Conservation (phyloP, 92 coral and sea anemone genomes). For the Isaurus tuberculatus region DNA sequence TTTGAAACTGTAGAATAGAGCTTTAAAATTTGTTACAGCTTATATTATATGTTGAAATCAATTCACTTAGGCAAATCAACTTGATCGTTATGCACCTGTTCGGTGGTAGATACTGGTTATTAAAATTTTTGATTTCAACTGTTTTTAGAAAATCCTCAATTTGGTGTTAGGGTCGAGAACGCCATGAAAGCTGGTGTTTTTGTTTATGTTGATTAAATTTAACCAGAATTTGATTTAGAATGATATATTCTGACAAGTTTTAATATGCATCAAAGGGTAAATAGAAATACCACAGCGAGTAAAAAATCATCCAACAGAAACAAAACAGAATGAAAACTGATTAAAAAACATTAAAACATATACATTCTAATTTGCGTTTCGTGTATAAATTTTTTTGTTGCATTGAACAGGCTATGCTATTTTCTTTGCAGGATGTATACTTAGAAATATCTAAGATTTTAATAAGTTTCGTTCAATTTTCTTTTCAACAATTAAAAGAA, state of each 20-base stretch:
- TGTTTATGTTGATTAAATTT: neutral
- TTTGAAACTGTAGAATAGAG: neutral
- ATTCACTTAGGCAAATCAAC: neutral
- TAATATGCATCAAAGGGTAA: neutral
- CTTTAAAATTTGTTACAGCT: neutral
- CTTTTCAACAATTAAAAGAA: neutral
- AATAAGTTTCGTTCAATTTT: slow-evolving; percentile 1
- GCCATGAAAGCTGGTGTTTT: neutral
- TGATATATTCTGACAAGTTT: neutral
- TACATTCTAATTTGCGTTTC: neutral
- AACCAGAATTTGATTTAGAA: neutral
- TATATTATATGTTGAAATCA: neutral
- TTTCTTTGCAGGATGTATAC: neutral
- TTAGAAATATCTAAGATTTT: neutral
- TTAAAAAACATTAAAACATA: neutral
- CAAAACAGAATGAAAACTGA: slow-evolving; percentile 7
- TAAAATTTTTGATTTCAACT: neutral
- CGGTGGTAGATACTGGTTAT: neutral
- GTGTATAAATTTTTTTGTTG: neutral
- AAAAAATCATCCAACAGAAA: neutral
- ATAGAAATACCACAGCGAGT: neutral
- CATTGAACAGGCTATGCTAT: neutral
- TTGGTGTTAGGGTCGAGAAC: neutral
- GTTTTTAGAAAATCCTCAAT: neutral
- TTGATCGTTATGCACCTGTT: neutral